These are phyloP conservation scores for Agrotis clavis DNA, from an alignment of 2,888 invertebrate species.

Conservation along the genomic window DNA sequence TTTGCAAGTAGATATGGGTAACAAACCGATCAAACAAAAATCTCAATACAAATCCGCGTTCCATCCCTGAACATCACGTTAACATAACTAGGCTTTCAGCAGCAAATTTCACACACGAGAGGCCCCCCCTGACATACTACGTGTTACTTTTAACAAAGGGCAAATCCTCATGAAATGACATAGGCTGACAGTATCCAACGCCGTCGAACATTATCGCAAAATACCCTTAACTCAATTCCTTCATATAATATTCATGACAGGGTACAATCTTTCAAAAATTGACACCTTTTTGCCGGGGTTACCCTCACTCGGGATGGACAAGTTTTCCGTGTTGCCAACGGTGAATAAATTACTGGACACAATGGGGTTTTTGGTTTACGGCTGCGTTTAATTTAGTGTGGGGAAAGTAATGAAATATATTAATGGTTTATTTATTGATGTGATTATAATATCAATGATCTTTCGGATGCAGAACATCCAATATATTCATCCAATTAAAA, in stretches of 20 bases:
- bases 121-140: slow-evolving; percentile 84
- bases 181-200: slow-evolving; percentile 87
- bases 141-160: slow-evolving; percentile 90
- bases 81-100: slow-evolving; percentile 70
- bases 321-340: slow-evolving; percentile 87
- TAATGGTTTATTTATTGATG: slow-evolving; percentile 59
- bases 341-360: slow-evolving; percentile 89
- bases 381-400: slow-evolving; percentile 77
- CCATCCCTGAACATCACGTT: slow-evolving; percentile 65
- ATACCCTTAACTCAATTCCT: slow-evolving; percentile 90
- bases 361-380: slow-evolving; percentile 77
- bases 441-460: slow-evolving; percentile 48
- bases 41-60: slow-evolving; percentile 41
- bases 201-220: slow-evolving; percentile 89
- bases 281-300: slow-evolving; percentile 87
- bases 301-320: slow-evolving; percentile 80
- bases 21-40: slow-evolving; percentile 34
- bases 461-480: slow-evolving; percentile 7
- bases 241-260: slow-evolving; percentile 91
- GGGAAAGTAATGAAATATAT: slow-evolving; percentile 67
- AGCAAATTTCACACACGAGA: slow-evolving; percentile 82
- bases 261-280: slow-evolving; percentile 91
- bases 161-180: slow-evolving; percentile 90
- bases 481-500: too few species aligned
- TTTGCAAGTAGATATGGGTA: background rate